These are phyloP conservation scores for Augiades crinisus DNA, from an alignment of 2,888 invertebrate species.

Conservation along the genomic window DNA sequence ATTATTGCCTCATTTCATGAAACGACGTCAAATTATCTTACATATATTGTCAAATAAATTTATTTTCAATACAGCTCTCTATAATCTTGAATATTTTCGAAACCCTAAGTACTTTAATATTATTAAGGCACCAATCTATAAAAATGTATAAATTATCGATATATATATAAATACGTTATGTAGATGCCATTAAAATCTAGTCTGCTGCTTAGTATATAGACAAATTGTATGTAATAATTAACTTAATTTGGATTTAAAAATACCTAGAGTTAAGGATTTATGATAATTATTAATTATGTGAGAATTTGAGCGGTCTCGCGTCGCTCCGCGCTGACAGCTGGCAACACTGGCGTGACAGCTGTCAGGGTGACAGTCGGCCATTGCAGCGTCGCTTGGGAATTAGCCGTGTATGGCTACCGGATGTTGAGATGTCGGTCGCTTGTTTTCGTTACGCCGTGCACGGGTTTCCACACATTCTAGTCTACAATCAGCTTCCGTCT, in stretches of 20 bases:
- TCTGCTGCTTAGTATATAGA: conserved; percentile 67
- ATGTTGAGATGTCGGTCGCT: conserved; percentile 16
- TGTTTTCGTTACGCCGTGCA: conserved; percentile 37
- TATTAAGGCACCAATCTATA: conserved; percentile 34
- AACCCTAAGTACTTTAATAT: conserved; percentile 34
- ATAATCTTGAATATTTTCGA: neutral
- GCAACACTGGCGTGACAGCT: conserved; percentile 16
- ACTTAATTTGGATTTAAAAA: conserved; percentile 44
- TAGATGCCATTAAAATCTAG: conserved; percentile 76
- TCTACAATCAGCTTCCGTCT: conserved; percentile 68
- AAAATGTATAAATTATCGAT: conserved; percentile 45
- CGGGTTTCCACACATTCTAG: conserved; percentile 52
- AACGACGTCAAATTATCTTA: neutral
- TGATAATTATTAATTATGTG: conserved; percentile 45
- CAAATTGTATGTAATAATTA: conserved; percentile 60
- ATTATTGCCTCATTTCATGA: neutral
- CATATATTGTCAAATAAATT: too few species aligned
- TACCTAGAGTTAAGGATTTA: conserved; percentile 58
- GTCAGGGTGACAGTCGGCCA: conserved; percentile 25
- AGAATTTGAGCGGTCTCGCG: conserved; percentile 44
- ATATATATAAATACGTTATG: conserved; percentile 49
- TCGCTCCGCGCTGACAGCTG: conserved; percentile 32
- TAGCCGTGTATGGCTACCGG: conserved; percentile 40
- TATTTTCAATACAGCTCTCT: conserved; percentile 6
- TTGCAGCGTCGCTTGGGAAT: conserved; percentile 42